Evolutionary conservation across 2,888 invertebrate genomes (phyloP).

Genomic region (Biston stratarius): DNA sequence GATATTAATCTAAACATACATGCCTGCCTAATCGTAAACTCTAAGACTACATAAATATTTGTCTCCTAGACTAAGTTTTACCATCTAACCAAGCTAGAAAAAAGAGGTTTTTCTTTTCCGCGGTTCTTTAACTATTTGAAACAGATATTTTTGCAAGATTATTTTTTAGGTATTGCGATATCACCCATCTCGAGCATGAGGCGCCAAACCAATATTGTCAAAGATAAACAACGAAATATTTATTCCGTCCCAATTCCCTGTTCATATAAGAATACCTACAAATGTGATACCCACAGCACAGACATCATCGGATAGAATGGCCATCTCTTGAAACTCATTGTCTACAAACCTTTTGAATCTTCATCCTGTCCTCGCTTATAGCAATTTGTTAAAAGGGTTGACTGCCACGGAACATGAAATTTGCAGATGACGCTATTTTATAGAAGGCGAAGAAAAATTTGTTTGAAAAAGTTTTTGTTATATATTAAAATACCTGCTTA

Average conservation of each 20-base stretch:
- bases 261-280: constrained; percentile 12
- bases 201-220: constrained; percentile 1
- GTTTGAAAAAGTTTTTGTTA: neutral
- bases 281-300: constrained; percentile 5
- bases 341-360: constrained; percentile 25
- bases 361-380: constrained; percentile 37
- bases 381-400: constrained; percentile 49
- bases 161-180: neutral
- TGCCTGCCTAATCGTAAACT: too few relatives aligned
- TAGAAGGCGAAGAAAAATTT: neutral
- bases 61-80: too few relatives aligned
- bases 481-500: neutral
- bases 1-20: too few relatives aligned
- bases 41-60: too few relatives aligned
- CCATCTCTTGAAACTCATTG: constrained; percentile 18
- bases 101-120: too few relatives aligned
- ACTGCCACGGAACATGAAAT: neutral
- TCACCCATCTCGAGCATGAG: neutral
- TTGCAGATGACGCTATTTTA: neutral
- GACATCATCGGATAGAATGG: constrained; percentile 5
- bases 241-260: constrained; percentile 1
- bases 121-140: too few relatives aligned
- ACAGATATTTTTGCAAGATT: too few relatives aligned
- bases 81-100: too few relatives aligned
- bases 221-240: constrained; percentile 1